Evolutionary conservation across 2,797 vertebrate genomes (phyloP), one percentile per base, ranked within the genome.

Genomic region (Novumbra hubbsi): DNA sequence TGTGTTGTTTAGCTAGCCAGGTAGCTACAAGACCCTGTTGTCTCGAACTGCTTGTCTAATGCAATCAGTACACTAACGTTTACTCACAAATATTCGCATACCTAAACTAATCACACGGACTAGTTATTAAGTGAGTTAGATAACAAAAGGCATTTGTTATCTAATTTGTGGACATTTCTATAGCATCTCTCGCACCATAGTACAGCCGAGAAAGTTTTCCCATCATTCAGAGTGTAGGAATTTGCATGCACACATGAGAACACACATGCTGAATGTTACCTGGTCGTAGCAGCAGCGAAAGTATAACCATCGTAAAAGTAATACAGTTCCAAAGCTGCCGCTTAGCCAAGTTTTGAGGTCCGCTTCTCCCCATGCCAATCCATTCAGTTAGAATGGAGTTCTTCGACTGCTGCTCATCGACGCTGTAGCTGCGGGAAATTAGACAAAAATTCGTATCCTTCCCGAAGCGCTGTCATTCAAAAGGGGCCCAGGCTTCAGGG

Each of bases 321-420:
- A 93, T 87, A 91, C 90, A 92, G 92, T 92, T 89, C 91, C 89
- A 91, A 81, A 94, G 94, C 92, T 90, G 91, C 92, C 88, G 93
- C 93, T 93, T 88, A 94, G 93, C 93, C 93, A 90, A 90, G 92
- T 87, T 92, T 79, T 91, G 90, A 88, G 92, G 84, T 94, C 93
- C 91, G 92, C 94, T 93, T 93, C 90, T 94, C 93, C 94, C 94
- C 94, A 95, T 95, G 84, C 92, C 94, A 94, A 93, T 91, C 94
- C 94, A 94, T 94, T 89, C 94, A 95, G 89, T 93, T 94, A 88
- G 90, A 92, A 91, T 93, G 92, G 91, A 92, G 90, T 76, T 88
- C 84, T 86, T 89, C 87, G 84, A 87, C 92, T 94, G 91, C 89
- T 92, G 83, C 90, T 91, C 89, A 86, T 90, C 87, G 87, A 88